Evolutionary conservation across 2,113 vertebrate genomes (phyloP).

Genomic region (Mesoclemmys tuberculata): DNA sequence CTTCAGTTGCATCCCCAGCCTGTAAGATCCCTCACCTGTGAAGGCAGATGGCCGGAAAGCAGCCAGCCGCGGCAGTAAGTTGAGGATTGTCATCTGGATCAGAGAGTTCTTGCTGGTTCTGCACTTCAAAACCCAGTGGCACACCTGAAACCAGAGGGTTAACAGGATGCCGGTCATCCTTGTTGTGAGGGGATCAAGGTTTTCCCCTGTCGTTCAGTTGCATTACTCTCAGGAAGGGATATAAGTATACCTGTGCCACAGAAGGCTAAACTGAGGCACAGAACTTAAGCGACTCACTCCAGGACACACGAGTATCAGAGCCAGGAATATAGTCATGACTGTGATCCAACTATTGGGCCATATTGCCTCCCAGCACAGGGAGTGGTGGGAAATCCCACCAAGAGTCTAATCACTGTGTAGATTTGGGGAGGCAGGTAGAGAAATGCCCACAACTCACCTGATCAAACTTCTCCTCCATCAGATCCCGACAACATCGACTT

Average conservation of each 20-base stretch:
- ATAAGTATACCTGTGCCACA: neutral
- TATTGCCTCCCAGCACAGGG: neutral
- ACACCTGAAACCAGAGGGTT: constrained; percentile 83
- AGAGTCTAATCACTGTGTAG: neutral
- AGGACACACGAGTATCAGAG: neutral
- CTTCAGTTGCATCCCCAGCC: neutral
- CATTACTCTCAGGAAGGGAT: neutral
- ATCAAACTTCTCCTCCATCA: constrained; percentile 98
- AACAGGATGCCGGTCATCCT: neutral
- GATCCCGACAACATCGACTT: constrained; percentile 95
- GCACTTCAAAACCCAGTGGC: constrained; percentile 97
- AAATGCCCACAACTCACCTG: constrained; percentile 78
- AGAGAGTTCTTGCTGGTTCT: constrained; percentile 95
- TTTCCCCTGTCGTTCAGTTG: neutral
- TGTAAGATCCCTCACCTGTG: constrained; percentile 84
- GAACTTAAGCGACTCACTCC: neutral
- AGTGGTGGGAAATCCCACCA: neutral
- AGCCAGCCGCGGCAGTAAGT: constrained; percentile 92
- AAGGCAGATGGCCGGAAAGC: constrained; percentile 94
- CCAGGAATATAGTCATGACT: neutral
- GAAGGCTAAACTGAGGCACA: neutral
- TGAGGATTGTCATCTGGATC: constrained; percentile 98
- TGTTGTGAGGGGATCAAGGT: neutral
- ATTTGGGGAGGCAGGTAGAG: accelerated
- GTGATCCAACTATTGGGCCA: neutral